Base-by-base conservation (phyloP, 1,140 invertebrate species). In the Drosophila pandora region DNA sequence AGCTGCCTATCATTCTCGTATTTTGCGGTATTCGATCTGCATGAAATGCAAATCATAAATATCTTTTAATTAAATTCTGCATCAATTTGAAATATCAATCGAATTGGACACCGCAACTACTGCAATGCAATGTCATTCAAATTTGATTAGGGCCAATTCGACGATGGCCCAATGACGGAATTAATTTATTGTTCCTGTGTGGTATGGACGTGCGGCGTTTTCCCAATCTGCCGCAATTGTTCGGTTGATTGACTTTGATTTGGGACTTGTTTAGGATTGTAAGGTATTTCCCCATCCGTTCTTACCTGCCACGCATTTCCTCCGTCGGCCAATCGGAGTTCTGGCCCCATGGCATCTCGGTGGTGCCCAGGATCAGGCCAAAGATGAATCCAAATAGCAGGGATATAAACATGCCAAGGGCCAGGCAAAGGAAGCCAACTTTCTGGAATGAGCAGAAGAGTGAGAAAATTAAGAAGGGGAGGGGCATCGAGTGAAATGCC, bases 321-420 rank as follows among this genome's bases (percentile, higher is more conserved):
- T 94, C 93, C 0, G 96, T 97, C 0, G 96, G 96, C 95, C 95
- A 97, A 60, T 95, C 94, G 10, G 94, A 94, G 67, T 94, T 95
- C 30, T 88, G 83, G 1, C 95, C 95, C 96, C 96, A 97, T 2
- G 95, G 95, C 94, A 95, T 95, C 62, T 94, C 93, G 1, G 95
- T 95, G 1, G 94, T 94, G 1, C 95, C 95, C 63, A 96, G 92
- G 39, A 96, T 94, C 0, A 97, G 91, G 3, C 96, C 96, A 79
- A 96, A 96, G 53, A 96, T 93, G 82, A 97, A 96, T 10, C 96
- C 96, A 92, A 95, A 95, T 0, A 95, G 47, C 30, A 96, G 92
- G 12, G 96, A 97, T 3, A 96, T 78, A 0, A 94, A 91, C 90
- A 97, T 95, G 3, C 96, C 96, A 4, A 95, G 89, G 3, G 94